These are phyloP conservation scores for Drosophila maculinotata DNA, from an alignment of 2,888 invertebrate species.

Conservation along the genomic window DNA sequence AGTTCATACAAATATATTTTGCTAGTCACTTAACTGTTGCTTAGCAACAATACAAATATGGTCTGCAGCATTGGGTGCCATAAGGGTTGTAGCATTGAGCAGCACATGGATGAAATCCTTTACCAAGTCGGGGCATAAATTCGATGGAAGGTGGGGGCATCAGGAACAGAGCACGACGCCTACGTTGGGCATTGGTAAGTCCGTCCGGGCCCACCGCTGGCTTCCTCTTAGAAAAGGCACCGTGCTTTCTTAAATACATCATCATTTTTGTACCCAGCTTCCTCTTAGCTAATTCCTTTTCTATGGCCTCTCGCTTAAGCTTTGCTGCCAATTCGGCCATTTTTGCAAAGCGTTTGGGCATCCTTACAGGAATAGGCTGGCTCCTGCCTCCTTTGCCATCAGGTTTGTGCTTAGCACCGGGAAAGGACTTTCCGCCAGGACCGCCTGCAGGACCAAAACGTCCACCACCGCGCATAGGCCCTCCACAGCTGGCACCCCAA, in stretches of 20 bases:
- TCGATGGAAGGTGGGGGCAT: conserved; percentile 58
- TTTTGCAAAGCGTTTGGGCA: conserved; percentile 4
- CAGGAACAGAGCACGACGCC: conserved; percentile 36
- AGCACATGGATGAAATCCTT: conserved; percentile 44
- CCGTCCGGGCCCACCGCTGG: conserved; percentile 44
- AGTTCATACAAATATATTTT: neutral
- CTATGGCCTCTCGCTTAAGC: neutral
- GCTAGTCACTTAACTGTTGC: neutral
- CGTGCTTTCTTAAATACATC: neutral
- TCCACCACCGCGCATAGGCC: conserved; percentile 16
- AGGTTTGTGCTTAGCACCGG: too few relatives aligned
- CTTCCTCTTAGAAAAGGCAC: neutral
- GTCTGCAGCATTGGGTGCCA: neutral
- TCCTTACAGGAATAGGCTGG: conserved; percentile 1
- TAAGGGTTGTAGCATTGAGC: conserved; percentile 9
- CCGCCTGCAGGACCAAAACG: neutral
- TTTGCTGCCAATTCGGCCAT: neutral
- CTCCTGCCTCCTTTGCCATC: too few relatives aligned
- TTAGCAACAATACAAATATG: conserved; percentile 20
- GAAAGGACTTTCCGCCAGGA: too few relatives aligned
- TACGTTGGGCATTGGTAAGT: conserved; percentile 35
- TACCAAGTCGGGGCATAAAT: conserved; percentile 59
- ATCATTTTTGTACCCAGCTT: conserved; percentile 2
- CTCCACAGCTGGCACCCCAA: conserved; percentile 9
- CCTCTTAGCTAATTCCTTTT: neutral